Percentiles rank a stretch among this genome's conserved stretches.
Conservation (phyloP, 1,140 invertebrate species). For the Ostrea denselamellosa region DNA sequence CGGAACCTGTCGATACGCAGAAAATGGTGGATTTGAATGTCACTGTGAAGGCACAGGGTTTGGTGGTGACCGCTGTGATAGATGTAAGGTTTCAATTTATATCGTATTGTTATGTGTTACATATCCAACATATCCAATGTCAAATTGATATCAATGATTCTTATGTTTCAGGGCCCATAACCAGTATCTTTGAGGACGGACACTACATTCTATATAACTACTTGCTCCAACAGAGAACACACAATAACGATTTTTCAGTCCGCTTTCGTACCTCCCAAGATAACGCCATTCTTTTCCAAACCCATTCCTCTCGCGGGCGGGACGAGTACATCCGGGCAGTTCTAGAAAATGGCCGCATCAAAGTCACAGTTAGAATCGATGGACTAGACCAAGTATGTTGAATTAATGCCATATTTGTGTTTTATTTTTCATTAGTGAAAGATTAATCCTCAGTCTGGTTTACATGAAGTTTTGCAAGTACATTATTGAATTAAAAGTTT, state of each 20-base stretch:
- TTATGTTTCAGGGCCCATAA: constrained; percentile 66
- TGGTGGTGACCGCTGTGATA: constrained; percentile 65
- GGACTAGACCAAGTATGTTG: constrained; percentile 7
- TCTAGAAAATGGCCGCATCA: constrained; percentile 68
- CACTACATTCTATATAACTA: constrained; percentile 55
- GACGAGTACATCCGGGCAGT: constrained; percentile 63
- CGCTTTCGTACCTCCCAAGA: constrained; percentile 68
- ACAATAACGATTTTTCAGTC: constrained; percentile 74
- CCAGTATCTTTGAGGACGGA: constrained; percentile 68
- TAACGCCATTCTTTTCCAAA: constrained; percentile 71
- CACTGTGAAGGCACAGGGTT: constrained; percentile 67
- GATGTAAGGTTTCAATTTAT: constrained; percentile 59
- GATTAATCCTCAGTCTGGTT: not conserved
- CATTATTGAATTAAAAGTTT: not conserved
- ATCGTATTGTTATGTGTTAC: not conserved
- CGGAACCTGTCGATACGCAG: constrained; percentile 64
- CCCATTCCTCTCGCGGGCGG: constrained; percentile 48
- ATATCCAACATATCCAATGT: not conserved
- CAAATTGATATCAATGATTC: not conserved
- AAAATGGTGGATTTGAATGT: constrained; percentile 64
- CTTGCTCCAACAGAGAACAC: constrained; percentile 48
- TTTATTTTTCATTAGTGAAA: not conserved
- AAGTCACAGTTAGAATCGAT: constrained; percentile 64
- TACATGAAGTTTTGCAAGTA: not conserved
- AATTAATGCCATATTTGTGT: not conserved